Evolutionary conservation across 2,888 invertebrate species (phyloP).

Genomic region (Drosophila longiperda): DNA sequence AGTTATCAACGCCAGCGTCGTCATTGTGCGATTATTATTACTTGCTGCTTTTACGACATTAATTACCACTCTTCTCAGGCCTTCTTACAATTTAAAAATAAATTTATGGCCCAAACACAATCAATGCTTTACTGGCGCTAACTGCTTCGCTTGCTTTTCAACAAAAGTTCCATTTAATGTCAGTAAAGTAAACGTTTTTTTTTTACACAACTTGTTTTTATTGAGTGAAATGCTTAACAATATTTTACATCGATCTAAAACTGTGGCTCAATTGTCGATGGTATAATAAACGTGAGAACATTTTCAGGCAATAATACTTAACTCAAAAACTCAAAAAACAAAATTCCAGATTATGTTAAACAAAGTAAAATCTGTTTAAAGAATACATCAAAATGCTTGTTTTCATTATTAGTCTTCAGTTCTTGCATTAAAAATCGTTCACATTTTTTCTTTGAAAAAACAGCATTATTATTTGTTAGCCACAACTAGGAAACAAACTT

Average conservation of each 20-base stretch:
- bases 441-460: too few species aligned
- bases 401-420: background rate
- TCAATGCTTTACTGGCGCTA: constrained; percentile 34
- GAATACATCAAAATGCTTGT: background rate
- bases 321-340: background rate
- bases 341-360: background rate
- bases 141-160: constrained; percentile 11
- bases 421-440: background rate
- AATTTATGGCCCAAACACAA: constrained; percentile 32
- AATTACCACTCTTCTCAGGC: constrained; percentile 69
- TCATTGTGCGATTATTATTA: constrained; percentile 58
- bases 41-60: constrained; percentile 63
- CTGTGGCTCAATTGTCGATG: background rate
- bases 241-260: background rate
- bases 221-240: background rate
- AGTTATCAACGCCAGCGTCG: constrained; percentile 73
- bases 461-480: too few species aligned
- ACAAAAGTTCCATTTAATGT: background rate
- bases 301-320: background rate
- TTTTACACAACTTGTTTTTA: background rate
- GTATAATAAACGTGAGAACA: background rate
- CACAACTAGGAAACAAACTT: too few species aligned
- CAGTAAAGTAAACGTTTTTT: background rate
- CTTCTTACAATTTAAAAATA: constrained; percentile 42
- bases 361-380: background rate